A percentile compares a stretch with the other conserved stretches of the same genome.
Conservation (phyloP, 2,888 invertebrate species). For the Pyralis farinalis region DNA sequence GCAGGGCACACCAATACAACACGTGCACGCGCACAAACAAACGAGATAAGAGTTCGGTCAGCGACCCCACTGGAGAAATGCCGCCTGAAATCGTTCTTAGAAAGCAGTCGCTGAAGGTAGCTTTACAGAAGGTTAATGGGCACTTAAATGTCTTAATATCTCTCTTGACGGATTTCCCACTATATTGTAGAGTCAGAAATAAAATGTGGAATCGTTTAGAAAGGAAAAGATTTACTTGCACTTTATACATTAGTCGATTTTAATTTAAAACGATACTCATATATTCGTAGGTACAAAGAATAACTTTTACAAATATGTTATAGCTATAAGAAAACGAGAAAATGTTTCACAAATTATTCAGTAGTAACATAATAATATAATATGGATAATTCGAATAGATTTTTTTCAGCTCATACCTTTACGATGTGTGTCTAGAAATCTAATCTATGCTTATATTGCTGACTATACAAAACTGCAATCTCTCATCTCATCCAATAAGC, state of each 20-base stretch:
- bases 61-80: constrained; percentile 61
- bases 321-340: too few species aligned
- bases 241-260: too few species aligned
- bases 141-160: constrained; percentile 7
- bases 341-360: too few species aligned
- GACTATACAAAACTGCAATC: background rate
- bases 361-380: too few species aligned
- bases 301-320: too few species aligned
- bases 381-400: too few species aligned
- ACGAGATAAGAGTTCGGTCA: constrained; percentile 66
- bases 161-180: constrained; percentile 1
- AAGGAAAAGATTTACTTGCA: too few species aligned
- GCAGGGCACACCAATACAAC: constrained; percentile 36
- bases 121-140: constrained; percentile 19
- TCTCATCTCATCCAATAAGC: constrained; percentile 19
- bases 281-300: too few species aligned
- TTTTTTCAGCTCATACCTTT: too few species aligned
- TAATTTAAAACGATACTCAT: too few species aligned
- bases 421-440: too few species aligned
- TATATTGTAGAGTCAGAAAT: background rate
- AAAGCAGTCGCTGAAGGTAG: constrained; percentile 34
- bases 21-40: constrained; percentile 48
- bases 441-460: background rate
- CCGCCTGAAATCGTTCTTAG: constrained; percentile 63
- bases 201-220: background rate